Evolutionary conservation across 2,797 vertebrate species (phyloP), one percentile per base, ranked within the genome.

Genomic region (Catamblyrhynchus diadema): DNA sequence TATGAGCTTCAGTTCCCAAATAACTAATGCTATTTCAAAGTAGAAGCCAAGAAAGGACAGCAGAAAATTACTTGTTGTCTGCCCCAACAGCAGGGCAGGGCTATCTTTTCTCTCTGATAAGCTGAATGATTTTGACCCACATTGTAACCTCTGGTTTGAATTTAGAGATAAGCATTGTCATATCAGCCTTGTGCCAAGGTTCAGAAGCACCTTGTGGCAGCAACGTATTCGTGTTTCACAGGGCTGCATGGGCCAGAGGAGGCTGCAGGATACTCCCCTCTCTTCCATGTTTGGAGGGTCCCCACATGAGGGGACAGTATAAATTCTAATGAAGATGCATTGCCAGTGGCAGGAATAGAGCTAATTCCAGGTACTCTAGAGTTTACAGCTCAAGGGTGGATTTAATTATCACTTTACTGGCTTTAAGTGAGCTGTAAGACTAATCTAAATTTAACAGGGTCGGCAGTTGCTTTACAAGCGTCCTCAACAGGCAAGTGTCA

Each of bases 351-450:
- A 81, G 69, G 35, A 80, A 60, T 51, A 57, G 70, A 85, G 42
- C 80, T 94, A 70, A 96, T 95, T 96, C 81, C 91, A 96, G 95
- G 79, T 88, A 80, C 64, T 83, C 50, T 37, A 41, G 39, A 62
- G 54, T 96, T 97, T 96, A 97, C 67, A 93, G 83, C 95, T 74
- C 77, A 93, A 87, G 94, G 95, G 77, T 95, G 97, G 94, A 97
- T 97, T 96, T 96, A 96, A 97, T 96, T 94, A 96, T 95, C 94
- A 48, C 83, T 98, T 97, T 96, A 96, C 96, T 50, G 67, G 92
- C 88, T 96, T 93, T 87, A 86, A 95, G 90, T 90, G 90, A 97
- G 94, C 88, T 88, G 62, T 94, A 90, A 96, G 91, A 56, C 91
- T 97, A 96, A 97, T 94, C 94, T 96, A 92, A 96, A 97, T 94